A percentile compares a stretch with the other conserved stretches of the same genome.
phyloP scores from a whole-genome alignment of 2,797 vertebrate genomes.

The Glyptemys insculpta region DNA sequence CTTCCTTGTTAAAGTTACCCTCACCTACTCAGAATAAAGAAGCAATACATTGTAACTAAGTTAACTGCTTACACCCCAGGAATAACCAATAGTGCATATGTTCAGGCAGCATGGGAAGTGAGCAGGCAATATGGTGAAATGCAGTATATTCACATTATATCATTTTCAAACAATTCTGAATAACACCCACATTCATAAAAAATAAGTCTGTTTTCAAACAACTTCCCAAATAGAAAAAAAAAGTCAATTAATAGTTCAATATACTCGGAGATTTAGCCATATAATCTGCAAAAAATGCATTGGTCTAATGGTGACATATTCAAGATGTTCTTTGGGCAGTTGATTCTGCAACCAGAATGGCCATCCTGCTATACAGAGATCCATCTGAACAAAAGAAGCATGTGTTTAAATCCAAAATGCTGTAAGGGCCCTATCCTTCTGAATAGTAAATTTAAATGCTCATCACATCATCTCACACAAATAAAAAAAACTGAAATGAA shows the following conservation, averaged over 20 bases:
- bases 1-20: neutral
- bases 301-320: neutral
- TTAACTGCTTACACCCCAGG: neutral
- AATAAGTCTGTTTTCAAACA: neutral
- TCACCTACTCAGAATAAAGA: neutral
- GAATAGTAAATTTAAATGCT: neutral
- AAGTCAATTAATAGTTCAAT: neutral
- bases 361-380: neutral
- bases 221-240: neutral
- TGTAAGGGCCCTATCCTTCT: neutral
- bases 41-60: neutral
- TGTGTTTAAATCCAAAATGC: neutral
- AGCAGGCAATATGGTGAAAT: neutral
- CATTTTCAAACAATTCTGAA: neutral
- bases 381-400: neutral
- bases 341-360: neutral
- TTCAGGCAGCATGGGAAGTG: neutral
- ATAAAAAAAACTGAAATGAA: constrained; percentile 9
- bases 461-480: neutral
- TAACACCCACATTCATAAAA: neutral
- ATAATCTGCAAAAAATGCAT: neutral
- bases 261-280: neutral
- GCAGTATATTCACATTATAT: neutral
- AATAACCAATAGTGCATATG: neutral
- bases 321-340: neutral